Base-by-base conservation (phyloP, 2,113 vertebrate genomes). In the Pedionomus torquatus region DNA sequence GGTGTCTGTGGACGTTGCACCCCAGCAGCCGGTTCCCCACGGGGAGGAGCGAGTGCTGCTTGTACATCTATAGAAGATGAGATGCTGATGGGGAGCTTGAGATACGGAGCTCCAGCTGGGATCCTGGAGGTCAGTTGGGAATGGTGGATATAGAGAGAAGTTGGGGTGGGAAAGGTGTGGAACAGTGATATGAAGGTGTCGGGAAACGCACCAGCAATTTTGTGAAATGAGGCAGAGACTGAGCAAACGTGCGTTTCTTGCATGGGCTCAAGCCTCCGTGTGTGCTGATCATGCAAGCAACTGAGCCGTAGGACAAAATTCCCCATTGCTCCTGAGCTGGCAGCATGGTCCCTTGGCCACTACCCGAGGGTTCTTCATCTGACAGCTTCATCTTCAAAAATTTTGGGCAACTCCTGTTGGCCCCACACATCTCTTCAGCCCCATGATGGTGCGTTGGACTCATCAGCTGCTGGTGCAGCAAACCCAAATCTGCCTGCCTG, bases 11-110 rank as follows among this genome's bases (percentile, higher is more conserved):
- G 28, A 3, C 3, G 1, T 28, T 8, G 28, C 87, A 90, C 46
- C 78, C 5, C 0, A 6, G 77, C 1, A 2, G 65, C 3, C 1
- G 1, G 10, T 35, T 72, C 89, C 77, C 75, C 19, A 0, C 60
- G 17, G 79, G 70, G 79, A 85, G 58, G 61, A 37, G 49, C 2
- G 5, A 21, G 54, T 3, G 82, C 70, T 68, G 79, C 81, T 51
- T 51, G 87, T n/a, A 1, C 1, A 1, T 23, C 77, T 60, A 44
- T 60, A 44, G 77, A 75, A 51, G 64, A 74, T 70, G 92, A 66
- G 77, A 58, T 89, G 65, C 64, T 74, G 74, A 43, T 82, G 69
- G 37, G 63, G 60, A 87, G 65, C 39, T 39, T 85, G 85, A 65
- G 88, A 61, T 94, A 30, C 1, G 3, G 85, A 64, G 92, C 78